Evolutionary conservation across 2,113 vertebrate species (phyloP).

Genomic region (Siniperca chuatsi): DNA sequence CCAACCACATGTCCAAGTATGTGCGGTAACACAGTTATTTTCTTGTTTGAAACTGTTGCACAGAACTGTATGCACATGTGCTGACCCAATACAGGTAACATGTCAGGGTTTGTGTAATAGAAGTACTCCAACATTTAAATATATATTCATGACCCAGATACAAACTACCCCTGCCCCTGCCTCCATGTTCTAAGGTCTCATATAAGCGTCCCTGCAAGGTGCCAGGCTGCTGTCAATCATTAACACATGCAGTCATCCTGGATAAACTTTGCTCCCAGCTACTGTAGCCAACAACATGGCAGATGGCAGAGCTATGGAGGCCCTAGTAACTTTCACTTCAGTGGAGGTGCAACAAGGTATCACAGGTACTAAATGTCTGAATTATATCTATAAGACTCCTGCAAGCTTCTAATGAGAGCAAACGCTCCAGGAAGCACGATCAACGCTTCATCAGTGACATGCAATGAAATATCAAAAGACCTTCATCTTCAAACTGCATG

Average conservation of each 20-base stretch:
- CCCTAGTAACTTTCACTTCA: constrained; percentile 14
- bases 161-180: constrained; percentile 5
- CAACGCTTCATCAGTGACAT: background rate
- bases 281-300: constrained; percentile 27
- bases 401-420: background rate
- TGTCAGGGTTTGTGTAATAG: constrained; percentile 28
- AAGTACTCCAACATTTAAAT: constrained; percentile 50
- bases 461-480: background rate
- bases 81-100: background rate
- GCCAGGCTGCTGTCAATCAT: constrained; percentile 71
- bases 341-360: constrained; percentile 1
- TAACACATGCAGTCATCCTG: constrained; percentile 35
- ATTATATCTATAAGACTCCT: background rate
- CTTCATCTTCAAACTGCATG: background rate
- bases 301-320: constrained; percentile 33
- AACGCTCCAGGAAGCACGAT: background rate
- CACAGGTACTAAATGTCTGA: constrained; percentile 19
- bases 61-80: background rate
- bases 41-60: background rate
- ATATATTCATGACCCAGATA: constrained; percentile 54
- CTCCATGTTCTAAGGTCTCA: constrained; percentile 63
- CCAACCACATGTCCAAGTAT: background rate
- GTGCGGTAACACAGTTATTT: background rate
- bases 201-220: constrained; percentile 27
- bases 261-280: constrained; percentile 59